phyloP scores from a whole-genome alignment of 2,113 vertebrate species.

The Rhodinocichla rosea region DNA sequence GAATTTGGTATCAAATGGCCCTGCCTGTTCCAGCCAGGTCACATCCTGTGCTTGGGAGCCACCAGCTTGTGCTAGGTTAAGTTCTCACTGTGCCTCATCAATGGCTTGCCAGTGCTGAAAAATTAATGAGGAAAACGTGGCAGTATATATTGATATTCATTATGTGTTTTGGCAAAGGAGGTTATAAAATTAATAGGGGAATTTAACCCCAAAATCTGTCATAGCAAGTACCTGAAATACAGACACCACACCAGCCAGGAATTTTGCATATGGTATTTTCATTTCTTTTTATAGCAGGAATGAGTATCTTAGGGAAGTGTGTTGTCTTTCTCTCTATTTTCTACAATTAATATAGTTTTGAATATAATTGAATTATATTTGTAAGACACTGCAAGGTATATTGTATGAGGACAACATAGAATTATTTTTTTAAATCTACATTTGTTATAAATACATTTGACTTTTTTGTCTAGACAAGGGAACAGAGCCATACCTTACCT shows the following conservation, averaged over 20 bases:
- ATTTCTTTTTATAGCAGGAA: neutral
- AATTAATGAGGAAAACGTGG: neutral
- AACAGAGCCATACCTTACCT: neutral
- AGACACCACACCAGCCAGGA: neutral
- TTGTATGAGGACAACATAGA: neutral
- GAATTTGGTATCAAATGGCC: neutral
- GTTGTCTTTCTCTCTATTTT: neutral
- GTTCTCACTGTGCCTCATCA: neutral
- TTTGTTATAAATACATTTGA: neutral
- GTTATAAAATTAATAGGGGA: neutral
- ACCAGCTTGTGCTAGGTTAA: neutral
- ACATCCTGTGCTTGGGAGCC: neutral
- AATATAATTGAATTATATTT: neutral
- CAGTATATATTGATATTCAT: rapidly evolving
- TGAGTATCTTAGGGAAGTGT: neutral
- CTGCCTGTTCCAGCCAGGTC: neutral
- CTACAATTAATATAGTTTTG: neutral
- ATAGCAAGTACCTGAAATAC: neutral
- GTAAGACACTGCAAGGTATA: neutral
- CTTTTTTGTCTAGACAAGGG: neutral
- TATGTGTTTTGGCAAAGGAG: neutral
- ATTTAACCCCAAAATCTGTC: neutral
- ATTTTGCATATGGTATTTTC: neutral
- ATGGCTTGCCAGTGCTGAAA: neutral
- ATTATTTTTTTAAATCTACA: neutral